Base-by-base conservation (phyloP, 1,140 invertebrate genomes). In the Leptinotarsa undecemlineata region DNA sequence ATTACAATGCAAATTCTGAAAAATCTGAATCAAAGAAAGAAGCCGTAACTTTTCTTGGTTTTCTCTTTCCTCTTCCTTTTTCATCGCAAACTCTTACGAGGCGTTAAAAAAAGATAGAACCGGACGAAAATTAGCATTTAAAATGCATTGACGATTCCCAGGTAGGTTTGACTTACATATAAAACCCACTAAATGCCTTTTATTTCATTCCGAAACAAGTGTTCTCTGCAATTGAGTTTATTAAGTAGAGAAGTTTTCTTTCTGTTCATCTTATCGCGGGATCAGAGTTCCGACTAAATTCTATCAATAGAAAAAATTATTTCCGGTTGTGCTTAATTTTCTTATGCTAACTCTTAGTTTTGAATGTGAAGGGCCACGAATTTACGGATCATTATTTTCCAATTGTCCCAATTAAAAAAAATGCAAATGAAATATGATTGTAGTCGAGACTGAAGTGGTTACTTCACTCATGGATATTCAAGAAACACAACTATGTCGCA, bases 1-100 rank as follows among this genome's bases (percentile, higher is more conserved):
- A 69, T 69, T 69, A 69, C 68, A 69, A 69, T 69, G 68, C 48
- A 69, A 69, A 69, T 69, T 69, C 68, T 57, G 42, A 51, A 51
- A 69, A 69, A 69, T 69, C 48, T 69, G 68, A 69, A 69, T 69
- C 48, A 69, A 51, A 51, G 48, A 51, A 69, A 51, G 14, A 47
- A 3, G 19, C 21, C 48, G 48, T 69, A n/a, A 69, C 20, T 51
- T 48, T 48, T 48, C 4, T 23, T 17, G 67, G n/a, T 33, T 42
- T 68, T 19, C 48, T 51, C 68, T 47, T 69, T 48, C 17, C 48
- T 13, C n/a, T 19, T 6, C 20, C 48, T 20, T 57, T 57, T 67
- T 67, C 51, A 57, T 57, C 51, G 51, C 51, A 57, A 57, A 57
- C 17, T 57, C 26, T 42, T 42, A 67, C 23, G 64, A 67, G 23